Base-by-base conservation (phyloP, 2,888 invertebrate genomes). In the Acleris holmiana region DNA sequence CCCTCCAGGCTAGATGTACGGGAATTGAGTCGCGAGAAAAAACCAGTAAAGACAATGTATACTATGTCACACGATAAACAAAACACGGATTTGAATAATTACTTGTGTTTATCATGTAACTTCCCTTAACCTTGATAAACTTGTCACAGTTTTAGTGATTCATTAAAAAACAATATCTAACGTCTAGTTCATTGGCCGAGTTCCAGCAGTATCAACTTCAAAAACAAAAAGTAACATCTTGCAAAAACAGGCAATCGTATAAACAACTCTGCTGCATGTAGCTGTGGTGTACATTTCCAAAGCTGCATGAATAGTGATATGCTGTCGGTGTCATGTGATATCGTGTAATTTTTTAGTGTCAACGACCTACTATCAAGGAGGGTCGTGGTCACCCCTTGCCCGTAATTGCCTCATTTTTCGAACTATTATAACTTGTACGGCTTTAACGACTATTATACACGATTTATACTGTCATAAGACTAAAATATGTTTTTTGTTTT, bases 361-460 rank as follows among this genome's bases (percentile, higher is more conserved):
- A 66, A 66, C 51, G 66, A 17, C 66, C 66, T 13, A n/a, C 40
- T 53, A 66, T 66, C 61, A 51, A 41, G 47, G 41, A 61, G 56
- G 65, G 57, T 25, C 40, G 54, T n/a, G 19, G 15, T 40, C 35
- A 44, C 56, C 57, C 57, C 56, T 18, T 4, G 18, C 25, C 4
- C 29, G 50, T 23, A 49, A 23, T 25, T 18, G 51, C 15, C 35
- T 25, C 40, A 49, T 55, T 55, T 23, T 21, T 62, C 56, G 41
- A 50, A 57, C 23, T 49, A 21, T 44, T n/a, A n/a, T 17, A 44
- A 44, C 44, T 6, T 44, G 44, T 17, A 15, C n/a, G 44, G 7
- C 44, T 6, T n/a, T 44, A 8, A 29, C 29, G 29, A 8, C 8
- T 29, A 8, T 29, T 29, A 29, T 29, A 29, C 29, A 8, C 2